These are phyloP conservation scores for Eutrigla gurnardus DNA, from an alignment of 2,797 vertebrate species.

Conservation along the genomic window DNA sequence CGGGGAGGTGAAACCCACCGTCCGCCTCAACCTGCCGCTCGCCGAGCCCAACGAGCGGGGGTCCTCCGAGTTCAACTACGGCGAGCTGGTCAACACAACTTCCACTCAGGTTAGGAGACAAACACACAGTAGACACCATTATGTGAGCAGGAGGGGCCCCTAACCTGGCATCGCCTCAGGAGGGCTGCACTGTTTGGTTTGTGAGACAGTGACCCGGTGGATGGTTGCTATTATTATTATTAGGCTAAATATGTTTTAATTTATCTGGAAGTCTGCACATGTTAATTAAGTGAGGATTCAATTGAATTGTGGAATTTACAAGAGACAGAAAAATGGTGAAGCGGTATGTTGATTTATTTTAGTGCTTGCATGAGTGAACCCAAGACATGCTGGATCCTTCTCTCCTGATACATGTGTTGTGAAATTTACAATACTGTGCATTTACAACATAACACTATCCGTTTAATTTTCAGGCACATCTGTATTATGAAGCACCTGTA, in stretches of 20 bases:
- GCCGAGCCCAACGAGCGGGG: slow-evolving; percentile 92
- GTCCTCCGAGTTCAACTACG: slow-evolving; percentile 96
- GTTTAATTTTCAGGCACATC: neutral
- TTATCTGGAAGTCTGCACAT: neutral
- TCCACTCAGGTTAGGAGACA: slow-evolving; percentile 70
- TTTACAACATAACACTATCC: neutral
- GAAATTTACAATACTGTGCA: neutral
- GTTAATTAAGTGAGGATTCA: neutral
- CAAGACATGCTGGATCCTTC: neutral
- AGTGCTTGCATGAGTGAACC: neutral
- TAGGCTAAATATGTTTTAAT: neutral
- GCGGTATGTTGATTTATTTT: neutral
- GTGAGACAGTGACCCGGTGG: neutral
- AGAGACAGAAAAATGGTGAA: neutral
- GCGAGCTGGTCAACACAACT: slow-evolving; percentile 88
- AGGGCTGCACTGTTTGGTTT: neutral
- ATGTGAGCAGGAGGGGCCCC: slow-evolving; percentile 21
- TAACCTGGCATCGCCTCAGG: slow-evolving; percentile 20
- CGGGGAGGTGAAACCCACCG: slow-evolving; percentile 83
- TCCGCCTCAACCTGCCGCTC: slow-evolving; percentile 90
- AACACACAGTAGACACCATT: slow-evolving; percentile 10
- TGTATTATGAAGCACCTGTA: neutral
- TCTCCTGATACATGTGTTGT: neutral
- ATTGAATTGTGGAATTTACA: neutral
- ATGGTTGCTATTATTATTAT: neutral